Conservation (phyloP, 2,797 vertebrate species). For the Sardinella longiceps region DNA sequence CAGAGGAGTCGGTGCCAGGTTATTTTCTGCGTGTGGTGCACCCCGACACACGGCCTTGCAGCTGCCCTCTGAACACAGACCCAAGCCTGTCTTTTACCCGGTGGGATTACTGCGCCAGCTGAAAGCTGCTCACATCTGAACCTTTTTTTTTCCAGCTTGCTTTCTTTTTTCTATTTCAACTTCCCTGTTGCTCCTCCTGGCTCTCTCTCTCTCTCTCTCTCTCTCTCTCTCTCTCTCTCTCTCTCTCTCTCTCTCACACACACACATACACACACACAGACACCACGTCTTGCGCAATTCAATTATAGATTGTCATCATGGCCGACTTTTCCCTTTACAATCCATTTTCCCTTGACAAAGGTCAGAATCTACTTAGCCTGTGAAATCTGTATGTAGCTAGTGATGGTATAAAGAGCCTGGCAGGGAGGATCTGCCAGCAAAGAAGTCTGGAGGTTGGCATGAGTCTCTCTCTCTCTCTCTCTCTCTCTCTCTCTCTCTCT, state of each 20-base stretch:
- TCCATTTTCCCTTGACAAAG: constrained; percentile 47
- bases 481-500: not conserved
- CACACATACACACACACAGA: not conserved
- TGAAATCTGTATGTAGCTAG: constrained; percentile 9
- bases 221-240: no score
- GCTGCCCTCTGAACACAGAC: constrained; percentile 22
- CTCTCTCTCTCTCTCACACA: constrained; percentile 20
- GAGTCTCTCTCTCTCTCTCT: not conserved
- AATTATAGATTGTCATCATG: constrained; percentile 50
- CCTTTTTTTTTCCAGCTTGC: not conserved
- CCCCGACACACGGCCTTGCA: constrained; percentile 20
- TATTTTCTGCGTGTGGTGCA: not conserved
- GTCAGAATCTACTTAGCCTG: constrained; percentile 45
- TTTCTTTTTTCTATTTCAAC: constrained; percentile 30
- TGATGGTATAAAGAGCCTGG: not conserved
- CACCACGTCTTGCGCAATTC: constrained; percentile 48
- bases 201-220: constrained; percentile 9
- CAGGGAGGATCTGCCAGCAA: not conserved
- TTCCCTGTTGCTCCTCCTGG: constrained; percentile 27
- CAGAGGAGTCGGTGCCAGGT: not conserved
- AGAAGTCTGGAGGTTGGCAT: not conserved
- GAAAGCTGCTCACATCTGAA: constrained; percentile 25
- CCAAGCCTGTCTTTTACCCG: constrained; percentile 39
- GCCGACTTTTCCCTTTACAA: constrained; percentile 45
- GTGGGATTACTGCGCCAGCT: constrained; percentile 40